These are phyloP conservation scores for Limenitis arthemis DNA, from an alignment of 2,888 invertebrate genomes.

Conservation along the genomic window DNA sequence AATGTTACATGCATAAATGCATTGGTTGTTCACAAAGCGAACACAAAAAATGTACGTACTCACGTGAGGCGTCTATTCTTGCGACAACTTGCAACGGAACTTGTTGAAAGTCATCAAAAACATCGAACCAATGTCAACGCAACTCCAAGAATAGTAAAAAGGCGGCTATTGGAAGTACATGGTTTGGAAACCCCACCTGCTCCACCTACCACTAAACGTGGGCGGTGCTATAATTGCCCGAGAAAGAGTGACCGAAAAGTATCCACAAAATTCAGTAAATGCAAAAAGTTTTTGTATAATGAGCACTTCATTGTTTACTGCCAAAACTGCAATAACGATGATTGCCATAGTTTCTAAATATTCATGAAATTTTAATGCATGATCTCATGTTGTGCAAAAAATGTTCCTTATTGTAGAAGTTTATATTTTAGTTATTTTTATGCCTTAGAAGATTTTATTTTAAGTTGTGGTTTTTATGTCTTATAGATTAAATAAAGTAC, in stretches of 20 bases:
- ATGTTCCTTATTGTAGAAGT: slow-evolving; percentile 8
- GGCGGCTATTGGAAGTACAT: slow-evolving; percentile 5
- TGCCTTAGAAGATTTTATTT: no score
- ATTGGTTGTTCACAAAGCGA: background rate
- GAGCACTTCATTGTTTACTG: slow-evolving; percentile 13
- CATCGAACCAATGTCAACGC: slow-evolving; percentile 6
- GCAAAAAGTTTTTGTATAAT: slow-evolving; percentile 9
- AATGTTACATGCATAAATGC: background rate
- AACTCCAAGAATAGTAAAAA: slow-evolving; percentile 5
- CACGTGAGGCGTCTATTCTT: slow-evolving; percentile 6
- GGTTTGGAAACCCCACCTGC: slow-evolving; percentile 6
- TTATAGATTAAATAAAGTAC: no score
- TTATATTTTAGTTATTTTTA: no score
- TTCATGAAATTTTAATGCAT: slow-evolving; percentile 8
- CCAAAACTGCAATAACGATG: slow-evolving; percentile 9
- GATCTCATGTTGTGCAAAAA: slow-evolving; percentile 8
- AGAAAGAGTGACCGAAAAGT: slow-evolving; percentile 3
- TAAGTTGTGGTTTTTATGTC: no score
- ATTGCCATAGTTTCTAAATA: slow-evolving; percentile 13
- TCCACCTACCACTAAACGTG: slow-evolving; percentile 12
- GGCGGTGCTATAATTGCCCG: no score
- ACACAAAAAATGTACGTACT: slow-evolving; percentile 1
- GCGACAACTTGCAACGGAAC: slow-evolving; percentile 10
- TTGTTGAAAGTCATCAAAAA: slow-evolving; percentile 7
- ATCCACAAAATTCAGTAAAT: slow-evolving; percentile 10